These are phyloP conservation scores for Drosophila hamatofila DNA, from an alignment of 2,888 invertebrate species.

Conservation along the genomic window DNA sequence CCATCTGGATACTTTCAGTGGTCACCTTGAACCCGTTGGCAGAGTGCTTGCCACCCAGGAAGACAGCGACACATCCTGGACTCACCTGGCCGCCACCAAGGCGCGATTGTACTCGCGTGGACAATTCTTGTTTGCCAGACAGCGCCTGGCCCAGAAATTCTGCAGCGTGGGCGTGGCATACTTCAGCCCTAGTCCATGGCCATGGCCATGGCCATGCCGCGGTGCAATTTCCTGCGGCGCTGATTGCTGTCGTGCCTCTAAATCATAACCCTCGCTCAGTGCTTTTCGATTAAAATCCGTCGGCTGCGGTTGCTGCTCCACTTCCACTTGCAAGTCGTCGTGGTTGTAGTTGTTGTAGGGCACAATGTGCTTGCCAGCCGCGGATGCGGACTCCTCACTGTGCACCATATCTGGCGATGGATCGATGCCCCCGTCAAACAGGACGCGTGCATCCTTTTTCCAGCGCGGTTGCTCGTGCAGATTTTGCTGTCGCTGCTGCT, in stretches of 20 bases:
- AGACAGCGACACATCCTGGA: slow-evolving; percentile 12
- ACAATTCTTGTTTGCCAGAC: slow-evolving; percentile 72
- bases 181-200: slow-evolving; percentile 49
- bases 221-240: slow-evolving; percentile 72
- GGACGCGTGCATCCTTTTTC: slow-evolving; percentile 79
- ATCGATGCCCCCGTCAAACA: slow-evolving; percentile 65
- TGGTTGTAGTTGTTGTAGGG: slow-evolving; percentile 23
- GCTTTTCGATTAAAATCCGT: slow-evolving; percentile 75
- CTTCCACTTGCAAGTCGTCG: slow-evolving; percentile 23
- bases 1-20: slow-evolving; percentile 33
- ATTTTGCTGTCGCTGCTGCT: slow-evolving; percentile 38
- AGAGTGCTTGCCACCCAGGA: slow-evolving; percentile 61
- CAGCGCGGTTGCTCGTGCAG: slow-evolving; percentile 44
- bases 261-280: slow-evolving; percentile 66
- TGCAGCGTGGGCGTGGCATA: slow-evolving; percentile 68
- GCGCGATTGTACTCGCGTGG: slow-evolving; percentile 72
- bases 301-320: slow-evolving; percentile 30
- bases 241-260: slow-evolving; percentile 72
- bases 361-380: slow-evolving; percentile 47
- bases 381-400: slow-evolving; percentile 48
- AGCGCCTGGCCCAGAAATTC: slow-evolving; percentile 73
- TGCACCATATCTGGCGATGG: slow-evolving; percentile 58
- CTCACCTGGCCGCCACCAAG: slow-evolving; percentile 79
- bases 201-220: slow-evolving; percentile 32
- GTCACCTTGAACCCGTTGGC: slow-evolving; percentile 51